These are phyloP conservation scores for Caranx melampygus DNA, from an alignment of 2,113 vertebrate species.

Conservation along the genomic window DNA sequence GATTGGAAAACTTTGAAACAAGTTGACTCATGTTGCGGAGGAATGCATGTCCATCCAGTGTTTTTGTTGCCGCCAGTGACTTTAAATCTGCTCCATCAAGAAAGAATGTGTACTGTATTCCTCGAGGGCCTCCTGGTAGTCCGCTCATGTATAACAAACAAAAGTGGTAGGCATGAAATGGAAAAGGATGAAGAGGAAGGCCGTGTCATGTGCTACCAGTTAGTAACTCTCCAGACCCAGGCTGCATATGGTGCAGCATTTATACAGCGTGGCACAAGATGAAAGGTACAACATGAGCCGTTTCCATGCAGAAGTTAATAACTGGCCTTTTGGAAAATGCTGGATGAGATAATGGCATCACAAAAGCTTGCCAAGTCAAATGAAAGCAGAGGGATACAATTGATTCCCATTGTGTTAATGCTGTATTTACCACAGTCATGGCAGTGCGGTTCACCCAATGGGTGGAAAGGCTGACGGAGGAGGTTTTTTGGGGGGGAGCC, in stretches of 20 bases:
- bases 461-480: conserved; percentile 71
- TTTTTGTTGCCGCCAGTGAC: neutral
- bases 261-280: conserved; percentile 31
- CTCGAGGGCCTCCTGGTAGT: conserved; percentile 30
- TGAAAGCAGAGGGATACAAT: conserved; percentile 34
- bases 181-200: conserved; percentile 2
- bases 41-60: conserved; percentile 28
- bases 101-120: conserved; percentile 36
- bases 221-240: conserved; percentile 25
- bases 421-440: conserved; percentile 50
- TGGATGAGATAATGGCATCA: conserved; percentile 23
- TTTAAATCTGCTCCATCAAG: conserved; percentile 38
- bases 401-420: conserved; percentile 42
- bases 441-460: conserved; percentile 25
- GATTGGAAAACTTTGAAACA: conserved; percentile 53
- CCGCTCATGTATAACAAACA: conserved; percentile 30
- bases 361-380: conserved; percentile 27
- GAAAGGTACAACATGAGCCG: conserved; percentile 19
- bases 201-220: conserved; percentile 32
- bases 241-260: conserved; percentile 33
- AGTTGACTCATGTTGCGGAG: conserved; percentile 46
- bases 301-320: conserved; percentile 55
- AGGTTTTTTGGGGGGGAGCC: conserved; percentile 30
- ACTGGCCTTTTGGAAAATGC: conserved; percentile 42
- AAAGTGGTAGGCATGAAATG: conserved; percentile 13